phyloP scores from a whole-genome alignment of 2,113 vertebrate species.

The Mobula birostris region DNA sequence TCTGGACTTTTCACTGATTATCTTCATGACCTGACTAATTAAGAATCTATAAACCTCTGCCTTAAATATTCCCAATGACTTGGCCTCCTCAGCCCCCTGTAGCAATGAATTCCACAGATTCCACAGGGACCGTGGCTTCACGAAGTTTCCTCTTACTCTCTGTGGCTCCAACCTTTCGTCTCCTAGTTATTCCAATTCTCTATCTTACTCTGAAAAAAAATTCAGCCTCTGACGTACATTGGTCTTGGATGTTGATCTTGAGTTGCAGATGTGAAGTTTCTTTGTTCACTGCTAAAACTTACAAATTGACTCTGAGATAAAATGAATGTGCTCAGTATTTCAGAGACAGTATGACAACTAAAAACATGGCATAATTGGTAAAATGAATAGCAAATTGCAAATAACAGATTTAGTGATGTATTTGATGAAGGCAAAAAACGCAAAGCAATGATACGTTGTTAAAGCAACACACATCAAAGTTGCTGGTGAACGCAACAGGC shows the following conservation, averaged over 20 bases:
- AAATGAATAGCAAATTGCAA: no score
- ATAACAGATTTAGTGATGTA: no score
- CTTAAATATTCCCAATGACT: no score
- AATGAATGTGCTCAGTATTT: background rate
- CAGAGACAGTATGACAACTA: background rate
- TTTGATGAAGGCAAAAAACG: no score
- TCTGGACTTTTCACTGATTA: no score
- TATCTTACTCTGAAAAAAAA: background rate
- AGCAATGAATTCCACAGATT: no score
- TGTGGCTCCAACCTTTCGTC: background rate
- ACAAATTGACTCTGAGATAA: background rate
- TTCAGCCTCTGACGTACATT: background rate
- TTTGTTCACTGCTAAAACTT: background rate
- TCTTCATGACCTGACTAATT: no score
- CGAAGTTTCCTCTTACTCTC: background rate
- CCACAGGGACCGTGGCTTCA: background rate
- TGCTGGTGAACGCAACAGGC: no score
- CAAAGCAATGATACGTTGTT: no score
- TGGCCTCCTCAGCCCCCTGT: no score
- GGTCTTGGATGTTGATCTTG: background rate
- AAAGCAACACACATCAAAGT: no score
- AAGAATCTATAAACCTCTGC: no score
- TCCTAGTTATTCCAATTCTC: background rate
- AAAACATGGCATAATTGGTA: background rate
- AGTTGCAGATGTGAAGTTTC: background rate